Base-by-base conservation (phyloP, 2,797 vertebrate genomes). In the Buphagus erythrorhynchus region DNA sequence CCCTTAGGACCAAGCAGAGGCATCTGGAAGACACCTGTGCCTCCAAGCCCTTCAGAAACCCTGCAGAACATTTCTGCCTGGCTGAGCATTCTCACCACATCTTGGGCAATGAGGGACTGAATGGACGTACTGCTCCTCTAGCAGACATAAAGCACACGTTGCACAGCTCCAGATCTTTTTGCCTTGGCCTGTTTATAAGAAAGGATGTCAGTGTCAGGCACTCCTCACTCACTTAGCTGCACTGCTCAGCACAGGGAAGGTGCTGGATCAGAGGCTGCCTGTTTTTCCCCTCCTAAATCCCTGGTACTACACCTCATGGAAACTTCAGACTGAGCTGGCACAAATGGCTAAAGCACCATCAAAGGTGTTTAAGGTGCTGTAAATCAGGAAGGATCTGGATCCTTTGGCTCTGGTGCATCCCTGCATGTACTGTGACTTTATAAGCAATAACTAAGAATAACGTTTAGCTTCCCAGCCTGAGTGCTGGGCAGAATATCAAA, bases 401-500 rank as follows among this genome's bases (percentile, higher is more conserved):
- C 46, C 13, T 82, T 67, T 75, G 38, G 29, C 38, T 74, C 48
- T 52, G n/a, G 59, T 67, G 42, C 25, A 92, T 76, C 78, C 31
- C 58, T 54, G 58, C 22, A 26, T 13, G 15, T 49, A 35, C 36
- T 6, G 3, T 42, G 75, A 61, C 43, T 91, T 89, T 58, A 54
- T 54, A 82, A 94, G 84, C 68, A 57, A 67, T 33, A 85, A 61
- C 55, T 90, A 89, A 82, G 75, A 91, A 89, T 62, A 93, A 79
- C 42, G 77, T 59, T 61, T 66, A 79, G 28, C 38, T 35, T 79
- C 49, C 24, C 61, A 72, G 61, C 19, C 75, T 40, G 42, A 71
- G 38, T 11, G 16, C 57, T 59, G 33, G 35, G 29, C 73, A 79
- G 88, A 88, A 71, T 77, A 89, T 65, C 28, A 25, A 71, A 73